A percentile compares a stretch with the other conserved stretches of the same genome.
Evolutionary conservation across 2,888 invertebrate species (phyloP).

Genomic region (Tanytarsus gracilentus): DNA sequence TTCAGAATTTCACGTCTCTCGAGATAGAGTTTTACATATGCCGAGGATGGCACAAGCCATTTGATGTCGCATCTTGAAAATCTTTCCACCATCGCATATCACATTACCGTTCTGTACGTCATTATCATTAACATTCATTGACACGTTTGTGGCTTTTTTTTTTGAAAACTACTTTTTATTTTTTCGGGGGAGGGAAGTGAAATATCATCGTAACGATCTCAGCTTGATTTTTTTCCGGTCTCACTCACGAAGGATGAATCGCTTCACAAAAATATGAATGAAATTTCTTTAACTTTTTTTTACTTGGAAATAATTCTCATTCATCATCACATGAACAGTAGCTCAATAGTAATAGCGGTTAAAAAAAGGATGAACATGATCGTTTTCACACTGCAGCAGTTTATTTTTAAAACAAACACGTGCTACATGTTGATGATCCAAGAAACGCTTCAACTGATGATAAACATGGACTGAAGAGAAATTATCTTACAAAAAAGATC

Average conservation of each 20-base stretch:
- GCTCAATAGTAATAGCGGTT: too few relatives aligned
- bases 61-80: background rate
- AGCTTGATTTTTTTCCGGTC: too few relatives aligned
- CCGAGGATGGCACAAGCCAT: background rate
- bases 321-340: too few relatives aligned
- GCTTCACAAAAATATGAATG: too few relatives aligned
- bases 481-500: too few relatives aligned
- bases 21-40: too few relatives aligned
- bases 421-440: conserved; percentile 26
- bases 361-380: conserved; percentile 6
- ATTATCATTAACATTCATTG: conserved; percentile 1
- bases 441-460: background rate
- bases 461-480: conserved; percentile 15
- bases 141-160: background rate
- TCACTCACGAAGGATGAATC: too few relatives aligned
- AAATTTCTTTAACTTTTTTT: too few relatives aligned
- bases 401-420: conserved; percentile 27
- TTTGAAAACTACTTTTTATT: background rate
- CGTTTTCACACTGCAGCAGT: background rate
- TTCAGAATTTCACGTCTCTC: background rate
- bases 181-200: too few relatives aligned
- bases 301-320: too few relatives aligned
- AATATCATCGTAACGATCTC: too few relatives aligned
- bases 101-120: background rate
- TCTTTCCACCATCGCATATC: background rate